Conservation (phyloP, 2,797 vertebrate species). For the Phylloscopus collybita region DNA sequence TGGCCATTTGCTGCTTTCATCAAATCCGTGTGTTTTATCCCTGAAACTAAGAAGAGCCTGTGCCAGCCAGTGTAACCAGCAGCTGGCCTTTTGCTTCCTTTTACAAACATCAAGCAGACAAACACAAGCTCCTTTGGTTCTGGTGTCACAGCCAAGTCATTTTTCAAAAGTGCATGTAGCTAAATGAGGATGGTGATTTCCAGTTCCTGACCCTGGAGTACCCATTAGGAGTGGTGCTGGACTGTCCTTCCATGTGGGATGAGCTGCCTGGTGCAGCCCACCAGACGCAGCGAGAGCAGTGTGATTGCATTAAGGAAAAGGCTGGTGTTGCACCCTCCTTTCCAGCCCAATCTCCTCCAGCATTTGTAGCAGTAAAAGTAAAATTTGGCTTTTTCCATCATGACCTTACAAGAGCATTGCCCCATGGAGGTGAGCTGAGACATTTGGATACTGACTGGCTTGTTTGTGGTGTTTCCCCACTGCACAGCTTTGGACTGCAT, state of each 20-base stretch:
- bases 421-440: not conserved
- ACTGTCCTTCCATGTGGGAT: fast-evolving
- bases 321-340: not conserved
- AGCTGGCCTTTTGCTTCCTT: not conserved
- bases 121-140: not conserved
- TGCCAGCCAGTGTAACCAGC: not conserved
- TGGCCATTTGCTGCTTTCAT: slow-evolving; percentile 1
- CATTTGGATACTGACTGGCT: fast-evolving
- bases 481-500: not conserved
- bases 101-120: not conserved
- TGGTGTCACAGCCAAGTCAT: not conserved
- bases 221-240: not conserved
- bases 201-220: not conserved
- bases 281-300: fast-evolving
- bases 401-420: not conserved
- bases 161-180: not conserved
- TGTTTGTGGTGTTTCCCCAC: not conserved
- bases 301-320: not conserved
- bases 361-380: not conserved
- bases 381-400: not conserved
- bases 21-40: not conserved
- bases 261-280: not conserved
- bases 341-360: not conserved
- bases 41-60: not conserved
- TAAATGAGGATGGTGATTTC: not conserved